Evolutionary conservation across 2,113 vertebrate genomes (phyloP).

Genomic region (Romanogobio albipinnatus): DNA sequence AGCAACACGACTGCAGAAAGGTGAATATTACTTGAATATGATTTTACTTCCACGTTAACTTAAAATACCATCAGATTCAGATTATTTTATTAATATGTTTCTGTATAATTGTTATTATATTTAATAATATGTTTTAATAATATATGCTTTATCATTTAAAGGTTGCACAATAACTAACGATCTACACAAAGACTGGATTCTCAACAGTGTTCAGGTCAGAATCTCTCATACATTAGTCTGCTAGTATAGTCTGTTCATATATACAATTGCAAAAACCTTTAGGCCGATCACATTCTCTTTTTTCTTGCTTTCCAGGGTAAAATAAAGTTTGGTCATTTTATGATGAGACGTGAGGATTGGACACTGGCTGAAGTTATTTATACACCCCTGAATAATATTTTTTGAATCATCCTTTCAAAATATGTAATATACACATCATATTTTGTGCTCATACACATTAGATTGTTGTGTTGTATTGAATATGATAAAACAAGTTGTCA

Average conservation of each 20-base stretch:
- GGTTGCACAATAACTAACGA: not conserved
- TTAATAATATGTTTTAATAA: not conserved
- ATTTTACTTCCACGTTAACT: not conserved
- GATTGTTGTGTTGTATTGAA: not conserved
- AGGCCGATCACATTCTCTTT: not conserved
- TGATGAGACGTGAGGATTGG: not conserved
- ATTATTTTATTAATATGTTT: too few species aligned
- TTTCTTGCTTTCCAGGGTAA: not conserved
- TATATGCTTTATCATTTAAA: not conserved
- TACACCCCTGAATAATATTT: not conserved
- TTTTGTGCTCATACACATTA: not conserved
- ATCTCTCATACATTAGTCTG: not conserved
- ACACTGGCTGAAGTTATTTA: constrained; percentile 9
- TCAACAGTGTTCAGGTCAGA: not conserved
- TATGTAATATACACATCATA: not conserved
- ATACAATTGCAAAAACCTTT: not conserved
- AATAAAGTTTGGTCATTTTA: not conserved
- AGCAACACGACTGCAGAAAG: not conserved
- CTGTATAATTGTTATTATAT: too few species aligned
- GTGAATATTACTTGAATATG: not conserved
- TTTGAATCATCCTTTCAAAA: not conserved
- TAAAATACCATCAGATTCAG: too few species aligned
- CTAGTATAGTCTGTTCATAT: not conserved
- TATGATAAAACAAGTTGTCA: not conserved
- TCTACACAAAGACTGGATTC: not conserved